Evolutionary conservation across 2,797 vertebrate genomes (phyloP), one percentile per base, ranked within the genome.

Genomic region (Sparus aurata): DNA sequence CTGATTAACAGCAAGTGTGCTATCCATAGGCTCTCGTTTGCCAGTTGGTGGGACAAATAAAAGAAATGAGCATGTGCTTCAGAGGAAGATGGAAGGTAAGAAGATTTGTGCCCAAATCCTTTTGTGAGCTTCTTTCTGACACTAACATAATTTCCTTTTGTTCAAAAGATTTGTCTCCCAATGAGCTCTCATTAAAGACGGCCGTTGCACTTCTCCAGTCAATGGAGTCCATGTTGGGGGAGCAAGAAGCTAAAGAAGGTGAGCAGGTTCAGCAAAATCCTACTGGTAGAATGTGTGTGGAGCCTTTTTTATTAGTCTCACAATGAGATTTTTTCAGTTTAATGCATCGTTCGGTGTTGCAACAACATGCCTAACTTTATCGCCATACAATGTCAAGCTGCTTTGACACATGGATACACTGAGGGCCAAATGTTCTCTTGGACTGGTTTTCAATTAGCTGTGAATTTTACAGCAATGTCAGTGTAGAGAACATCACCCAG

Each of bases 21-120:
- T 80, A 12, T 50, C 16, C 13, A 12, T 23, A 87, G 85, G 83
- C 4, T 64, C 12, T 30, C 58, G 70, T 76, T 23, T 12, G 5
- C 68, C 78, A 12, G 16, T n/a, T 58, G 46, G 12, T 12, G 22
- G 4, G 1, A 54, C 10, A 52, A 22, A 34, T 38, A n/a, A 41
- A 27, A 50, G 2, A 1, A 0, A 4, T 0, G 66, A 45, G 4
- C 3, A 38, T 27, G 45, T 0, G 0, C 16, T 5, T 3, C 3
- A 46, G 8, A 25, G 18, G 5, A 41, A 0, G 18, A 1, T 1
- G 0, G 13, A 1, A 0, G 69, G 80, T 85, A 68, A 59, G 52
- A 1, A 58, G 4, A 46, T 8, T 2, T 8, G 1, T 49, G 7
- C 17, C 2, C 1, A 1, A 9, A 0, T 58, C 27, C 27, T 27